A percentile compares a stretch with the other conserved stretches of the same genome.
Evolutionary conservation across 2,888 invertebrate genomes (phyloP).

Genomic region (Archaeoteleia sp.): DNA sequence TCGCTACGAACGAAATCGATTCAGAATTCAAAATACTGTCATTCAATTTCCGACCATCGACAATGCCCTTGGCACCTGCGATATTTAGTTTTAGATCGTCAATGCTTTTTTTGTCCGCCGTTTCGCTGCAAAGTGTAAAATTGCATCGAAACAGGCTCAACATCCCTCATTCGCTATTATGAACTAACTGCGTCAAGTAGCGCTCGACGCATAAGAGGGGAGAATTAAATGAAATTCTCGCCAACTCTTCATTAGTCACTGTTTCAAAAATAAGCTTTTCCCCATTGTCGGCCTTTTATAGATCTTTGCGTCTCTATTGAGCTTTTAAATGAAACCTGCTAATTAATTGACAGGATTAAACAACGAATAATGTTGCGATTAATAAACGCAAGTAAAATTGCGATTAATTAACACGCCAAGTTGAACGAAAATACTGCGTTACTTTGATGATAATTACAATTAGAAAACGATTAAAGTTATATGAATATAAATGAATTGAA

Average conservation of each 20-base stretch:
- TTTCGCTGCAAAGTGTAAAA: slow-evolving; percentile 4
- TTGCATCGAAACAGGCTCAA: slow-evolving; percentile 18
- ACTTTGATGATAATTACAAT: too few relatives aligned
- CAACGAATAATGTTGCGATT: too few relatives aligned
- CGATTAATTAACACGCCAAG: too few relatives aligned
- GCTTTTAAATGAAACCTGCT: not conserved
- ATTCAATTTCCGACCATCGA: slow-evolving; percentile 35
- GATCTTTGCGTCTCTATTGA: not conserved
- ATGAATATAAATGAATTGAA: too few relatives aligned
- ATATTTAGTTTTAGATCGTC: slow-evolving; percentile 18
- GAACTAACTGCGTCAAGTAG: slow-evolving; percentile 6
- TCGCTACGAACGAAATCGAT: slow-evolving; percentile 25
- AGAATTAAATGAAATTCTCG: slow-evolving; percentile 5
- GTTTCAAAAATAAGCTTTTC: slow-evolving; percentile 6
- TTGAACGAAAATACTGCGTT: too few relatives aligned
- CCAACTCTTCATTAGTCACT: slow-evolving; percentile 3
- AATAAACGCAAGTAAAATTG: too few relatives aligned
- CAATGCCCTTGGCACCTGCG: slow-evolving; percentile 16
- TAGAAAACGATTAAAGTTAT: too few relatives aligned
- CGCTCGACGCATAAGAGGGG: not conserved
- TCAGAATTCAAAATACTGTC: slow-evolving; percentile 40
- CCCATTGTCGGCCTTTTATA: not conserved
- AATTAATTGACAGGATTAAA: not conserved
- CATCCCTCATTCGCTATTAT: slow-evolving; percentile 11
- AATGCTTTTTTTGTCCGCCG: slow-evolving; percentile 12